Evolutionary conservation across 2,113 vertebrate genomes (phyloP), one percentile per base, ranked within the genome.

Genomic region (Pogonocichla stellata): DNA sequence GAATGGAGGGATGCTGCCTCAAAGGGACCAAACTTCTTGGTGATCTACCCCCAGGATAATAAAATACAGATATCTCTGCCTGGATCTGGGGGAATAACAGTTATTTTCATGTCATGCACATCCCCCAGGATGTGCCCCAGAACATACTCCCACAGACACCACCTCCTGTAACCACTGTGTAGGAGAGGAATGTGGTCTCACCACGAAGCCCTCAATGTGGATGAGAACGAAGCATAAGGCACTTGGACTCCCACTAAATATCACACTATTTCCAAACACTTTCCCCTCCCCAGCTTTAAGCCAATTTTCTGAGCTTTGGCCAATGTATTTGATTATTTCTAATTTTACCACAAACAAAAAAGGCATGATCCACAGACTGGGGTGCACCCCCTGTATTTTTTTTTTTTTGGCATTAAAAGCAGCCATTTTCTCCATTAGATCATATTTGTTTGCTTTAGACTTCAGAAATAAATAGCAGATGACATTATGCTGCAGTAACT

Each of bases 391-490:
- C 28, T 29, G 16, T 29, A 17, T 56, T 22, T 40, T 17, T 18
- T 53, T 34, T 40, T 61, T 86, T 61, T 66, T 85, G 47, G 69
- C 60, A 84, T 94, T 92, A 61, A 57, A 81, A 84, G 40, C 13
- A 92, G 48, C 4, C 20, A 74, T 81, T 92, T 95, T 84, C 72
- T 74, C 23, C 57, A 89, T 88, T 92, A 91, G 93, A 92, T 95
- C 89, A 89, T 78, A 95, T 93, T 79, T 93, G 77, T 88, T 93
- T 89, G 36, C 53, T 81, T 91, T 65, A 93, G 67, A 88, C 72
- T 90, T 80, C 60, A 92, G 89, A 84, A 95, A 95, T 93, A 92
- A 95, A 91, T 91, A 96, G 89, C 92, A 95, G 89, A 97, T 96
- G 94, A 92, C 65, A 92, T 61, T 90, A 93, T 48, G 61, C 14